These are phyloP conservation scores for Melitaea cinxia DNA, from an alignment of 1,140 invertebrate species.

Conservation along the genomic window DNA sequence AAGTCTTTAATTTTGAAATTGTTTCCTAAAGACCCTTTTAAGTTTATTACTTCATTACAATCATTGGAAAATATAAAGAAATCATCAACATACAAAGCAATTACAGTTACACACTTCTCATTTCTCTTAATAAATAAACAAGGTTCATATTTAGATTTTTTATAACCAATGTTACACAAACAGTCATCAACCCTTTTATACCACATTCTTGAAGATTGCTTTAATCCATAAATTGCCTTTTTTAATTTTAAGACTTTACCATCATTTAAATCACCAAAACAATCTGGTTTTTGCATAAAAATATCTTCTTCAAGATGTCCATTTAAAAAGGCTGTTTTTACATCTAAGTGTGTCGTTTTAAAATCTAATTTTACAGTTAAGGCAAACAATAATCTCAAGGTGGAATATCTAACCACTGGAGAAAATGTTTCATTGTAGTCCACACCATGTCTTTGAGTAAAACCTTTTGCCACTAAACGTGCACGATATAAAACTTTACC, in stretches of 20 bases:
- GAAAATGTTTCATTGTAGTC: too few relatives aligned
- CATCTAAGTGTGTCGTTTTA: too few relatives aligned
- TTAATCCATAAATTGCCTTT: conserved; percentile 72
- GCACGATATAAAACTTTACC: too few relatives aligned
- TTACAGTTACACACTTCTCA: conserved; percentile 50
- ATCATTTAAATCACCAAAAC: conserved; percentile 11
- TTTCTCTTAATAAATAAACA: conserved; percentile 46
- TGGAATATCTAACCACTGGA: too few relatives aligned
- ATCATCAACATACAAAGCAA: conserved; percentile 37
- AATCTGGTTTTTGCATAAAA: conserved; percentile 13
- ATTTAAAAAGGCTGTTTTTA: conserved; percentile 74
- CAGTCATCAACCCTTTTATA: conserved; percentile 49
- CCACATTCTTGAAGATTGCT: conserved; percentile 58
- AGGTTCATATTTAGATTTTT: conserved; percentile 50
- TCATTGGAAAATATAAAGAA: conserved; percentile 42
- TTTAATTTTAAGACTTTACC: conserved; percentile 44
- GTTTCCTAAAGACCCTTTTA: conserved; percentile 12
- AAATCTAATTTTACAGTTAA: too few relatives aligned
- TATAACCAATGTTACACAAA: conserved; percentile 40
- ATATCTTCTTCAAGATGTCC: conserved; percentile 49
- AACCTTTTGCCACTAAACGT: too few relatives aligned
- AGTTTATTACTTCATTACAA: conserved; percentile 19
- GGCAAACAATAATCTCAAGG: too few relatives aligned
- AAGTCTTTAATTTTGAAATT: conserved; percentile 9
- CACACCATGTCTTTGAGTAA: too few relatives aligned